A percentile compares a stretch with the other conserved stretches of the same genome.
phyloP scores from a whole-genome alignment of 2,888 invertebrate genomes.

The Cosmia trapezina region DNA sequence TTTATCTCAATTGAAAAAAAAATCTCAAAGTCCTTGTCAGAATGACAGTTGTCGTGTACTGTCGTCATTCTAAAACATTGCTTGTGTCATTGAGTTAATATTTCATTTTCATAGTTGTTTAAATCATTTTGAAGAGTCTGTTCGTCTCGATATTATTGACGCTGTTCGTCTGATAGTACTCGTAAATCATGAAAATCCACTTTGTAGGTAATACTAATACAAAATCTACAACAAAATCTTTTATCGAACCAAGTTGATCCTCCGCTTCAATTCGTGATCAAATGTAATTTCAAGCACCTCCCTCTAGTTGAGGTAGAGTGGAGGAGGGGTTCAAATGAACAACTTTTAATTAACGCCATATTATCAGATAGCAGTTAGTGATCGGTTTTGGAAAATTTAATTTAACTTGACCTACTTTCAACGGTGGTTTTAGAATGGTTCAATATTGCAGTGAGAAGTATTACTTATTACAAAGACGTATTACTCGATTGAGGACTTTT shows the following conservation, averaged over 20 bases:
- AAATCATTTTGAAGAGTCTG: no score
- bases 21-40: no score
- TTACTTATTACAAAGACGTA: no score
- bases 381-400: slow-evolving; percentile 68
- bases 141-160: no score
- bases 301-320: neutral
- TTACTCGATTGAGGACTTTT: no score
- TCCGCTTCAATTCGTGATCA: slow-evolving; percentile 50
- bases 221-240: slow-evolving; percentile 2
- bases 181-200: neutral
- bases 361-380: slow-evolving; percentile 72
- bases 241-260: slow-evolving; percentile 5
- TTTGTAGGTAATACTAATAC: neutral
- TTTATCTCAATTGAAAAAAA: no score
- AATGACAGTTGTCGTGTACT: no score
- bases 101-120: no score
- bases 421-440: slow-evolving; percentile 17
- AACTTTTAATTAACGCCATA: slow-evolving; percentile 78
- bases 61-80: no score
- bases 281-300: slow-evolving; percentile 60
- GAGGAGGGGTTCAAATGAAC: slow-evolving; percentile 63
- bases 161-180: no score
- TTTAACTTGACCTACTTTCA: slow-evolving; percentile 62
- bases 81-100: no score
- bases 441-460: slow-evolving; percentile 17